phyloP scores from a whole-genome alignment of 2,888 invertebrate genomes.

The Quadroppia sp. region DNA sequence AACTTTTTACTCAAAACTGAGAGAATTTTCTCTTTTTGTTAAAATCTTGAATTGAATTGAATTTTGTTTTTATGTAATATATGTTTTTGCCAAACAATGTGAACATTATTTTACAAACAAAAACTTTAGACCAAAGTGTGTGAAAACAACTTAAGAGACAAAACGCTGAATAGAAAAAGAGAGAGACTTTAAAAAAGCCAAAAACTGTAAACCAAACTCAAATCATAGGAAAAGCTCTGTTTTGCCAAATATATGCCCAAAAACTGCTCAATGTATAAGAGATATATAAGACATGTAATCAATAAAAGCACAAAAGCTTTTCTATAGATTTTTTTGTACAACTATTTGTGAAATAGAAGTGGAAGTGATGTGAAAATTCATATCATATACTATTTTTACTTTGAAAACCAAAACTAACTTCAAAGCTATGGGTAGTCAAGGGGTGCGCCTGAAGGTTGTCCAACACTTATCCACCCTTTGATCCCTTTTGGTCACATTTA shows the following conservation, averaged over 20 bases:
- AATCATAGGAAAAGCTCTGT: not conserved
- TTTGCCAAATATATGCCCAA: conserved; percentile 6
- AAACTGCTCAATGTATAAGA: conserved; percentile 22
- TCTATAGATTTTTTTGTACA: conserved; percentile 17
- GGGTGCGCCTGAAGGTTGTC: too few relatives aligned
- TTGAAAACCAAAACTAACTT: not conserved
- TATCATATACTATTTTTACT: conserved; percentile 20
- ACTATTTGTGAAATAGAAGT: conserved; percentile 19
- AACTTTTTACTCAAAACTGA: too few relatives aligned
- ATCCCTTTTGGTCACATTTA: too few relatives aligned
- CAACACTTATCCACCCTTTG: too few relatives aligned
- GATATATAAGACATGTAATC: conserved; percentile 3
- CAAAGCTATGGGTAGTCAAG: too few relatives aligned
- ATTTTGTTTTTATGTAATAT: too few relatives aligned
- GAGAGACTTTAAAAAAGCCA: not conserved
- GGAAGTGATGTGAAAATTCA: conserved; percentile 29
- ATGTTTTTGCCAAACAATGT: too few relatives aligned
- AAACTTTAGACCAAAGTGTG: conserved; percentile 17
- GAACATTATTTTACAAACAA: too few relatives aligned
- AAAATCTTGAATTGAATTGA: too few relatives aligned
- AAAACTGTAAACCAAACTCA: not conserved
- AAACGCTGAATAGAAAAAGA: not conserved
- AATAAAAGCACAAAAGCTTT: conserved; percentile 29
- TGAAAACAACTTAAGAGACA: not conserved
- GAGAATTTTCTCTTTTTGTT: too few relatives aligned